phyloP scores from a whole-genome alignment of 2,888 invertebrate genomes.

The Helicoverpa assulta region DNA sequence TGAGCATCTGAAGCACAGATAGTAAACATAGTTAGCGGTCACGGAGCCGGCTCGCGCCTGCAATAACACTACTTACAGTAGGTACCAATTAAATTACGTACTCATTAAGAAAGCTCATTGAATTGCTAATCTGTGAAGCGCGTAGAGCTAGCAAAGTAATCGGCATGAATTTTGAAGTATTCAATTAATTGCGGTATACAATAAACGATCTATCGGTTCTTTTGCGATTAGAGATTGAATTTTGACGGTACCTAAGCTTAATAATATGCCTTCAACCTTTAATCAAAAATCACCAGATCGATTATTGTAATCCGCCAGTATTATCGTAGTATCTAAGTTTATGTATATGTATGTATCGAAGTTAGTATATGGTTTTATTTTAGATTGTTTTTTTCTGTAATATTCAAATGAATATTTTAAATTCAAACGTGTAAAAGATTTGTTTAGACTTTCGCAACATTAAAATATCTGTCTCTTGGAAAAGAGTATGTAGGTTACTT shows the following conservation, averaged over 20 bases:
- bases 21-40: slow-evolving; percentile 38
- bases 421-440: background rate
- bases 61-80: slow-evolving; percentile 59
- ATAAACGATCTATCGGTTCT: too few relatives aligned
- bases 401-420: background rate
- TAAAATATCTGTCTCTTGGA: background rate
- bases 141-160: slow-evolving; percentile 38
- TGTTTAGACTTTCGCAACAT: background rate
- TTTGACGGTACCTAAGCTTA: too few relatives aligned
- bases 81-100: slow-evolving; percentile 75
- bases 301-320: too few relatives aligned
- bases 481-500: background rate
- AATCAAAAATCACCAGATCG: too few relatives aligned
- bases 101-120: slow-evolving; percentile 75
- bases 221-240: too few relatives aligned
- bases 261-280: too few relatives aligned
- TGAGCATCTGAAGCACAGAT: background rate
- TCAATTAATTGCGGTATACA: too few relatives aligned
- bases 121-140: slow-evolving; percentile 69
- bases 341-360: slow-evolving; percentile 12
- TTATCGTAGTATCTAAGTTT: slow-evolving; percentile 10
- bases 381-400: background rate
- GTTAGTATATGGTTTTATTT: slow-evolving; percentile 1
- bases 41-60: slow-evolving; percentile 22
- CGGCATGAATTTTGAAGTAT: slow-evolving; percentile 27